Percentiles rank a stretch among this genome's conserved stretches.
These are phyloP conservation scores for Lutra lutra DNA, from an alignment of 2,797 vertebrate species.

Conservation along the genomic window DNA sequence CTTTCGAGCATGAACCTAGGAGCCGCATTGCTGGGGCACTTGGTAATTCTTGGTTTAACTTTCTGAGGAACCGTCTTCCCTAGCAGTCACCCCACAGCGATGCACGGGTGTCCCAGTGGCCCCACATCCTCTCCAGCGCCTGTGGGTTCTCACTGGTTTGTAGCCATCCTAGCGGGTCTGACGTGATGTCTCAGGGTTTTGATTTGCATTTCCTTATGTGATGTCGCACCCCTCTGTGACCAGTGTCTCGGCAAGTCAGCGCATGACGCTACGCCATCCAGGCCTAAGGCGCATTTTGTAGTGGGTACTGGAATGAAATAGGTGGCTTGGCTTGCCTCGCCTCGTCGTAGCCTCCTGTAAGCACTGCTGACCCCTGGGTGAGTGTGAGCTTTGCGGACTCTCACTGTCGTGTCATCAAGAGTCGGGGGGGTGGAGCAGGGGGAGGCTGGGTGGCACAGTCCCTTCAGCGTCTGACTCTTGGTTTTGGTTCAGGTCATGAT, in stretches of 20 bases:
- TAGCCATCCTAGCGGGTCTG: neutral
- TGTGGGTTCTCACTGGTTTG: neutral
- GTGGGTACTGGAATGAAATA: neutral
- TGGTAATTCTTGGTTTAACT: neutral
- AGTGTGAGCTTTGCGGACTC: neutral
- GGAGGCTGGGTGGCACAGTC: neutral
- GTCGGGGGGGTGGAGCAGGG: accelerated
- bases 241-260: neutral
- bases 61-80: neutral
- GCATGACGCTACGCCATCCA: neutral
- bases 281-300: neutral
- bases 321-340: neutral
- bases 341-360: neutral
- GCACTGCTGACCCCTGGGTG: neutral
- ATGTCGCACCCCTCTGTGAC: neutral
- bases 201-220: neutral
- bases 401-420: neutral
- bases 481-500: neutral
- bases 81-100: neutral
- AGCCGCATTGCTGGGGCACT: neutral
- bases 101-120: neutral
- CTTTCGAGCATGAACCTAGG: neutral
- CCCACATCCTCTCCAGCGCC: neutral
- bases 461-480: neutral
- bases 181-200: neutral